These are phyloP conservation scores for Hemiscyllium ocellatum DNA, from an alignment of 2,113 vertebrate species.

Conservation along the genomic window DNA sequence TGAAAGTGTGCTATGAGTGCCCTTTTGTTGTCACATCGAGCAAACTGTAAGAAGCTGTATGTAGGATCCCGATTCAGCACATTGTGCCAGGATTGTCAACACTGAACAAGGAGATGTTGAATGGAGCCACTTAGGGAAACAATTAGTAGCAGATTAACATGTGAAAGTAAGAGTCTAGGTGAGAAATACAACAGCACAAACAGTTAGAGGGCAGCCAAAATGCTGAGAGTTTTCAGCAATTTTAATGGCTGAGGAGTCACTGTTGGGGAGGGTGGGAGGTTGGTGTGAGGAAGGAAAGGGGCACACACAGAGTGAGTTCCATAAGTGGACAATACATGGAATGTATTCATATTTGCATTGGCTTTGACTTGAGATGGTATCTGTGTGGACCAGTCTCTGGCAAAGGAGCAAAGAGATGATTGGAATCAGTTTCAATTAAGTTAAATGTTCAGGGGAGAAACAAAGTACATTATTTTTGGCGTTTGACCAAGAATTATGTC, in stretches of 20 bases:
- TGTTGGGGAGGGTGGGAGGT: background rate
- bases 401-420: conserved; percentile 8
- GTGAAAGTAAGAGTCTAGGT: background rate
- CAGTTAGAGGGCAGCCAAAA: background rate
- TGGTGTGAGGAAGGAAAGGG: background rate
- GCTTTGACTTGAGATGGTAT: background rate
- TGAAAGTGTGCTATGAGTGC: background rate
- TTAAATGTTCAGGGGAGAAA: background rate
- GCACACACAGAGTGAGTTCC: background rate
- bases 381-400: background rate
- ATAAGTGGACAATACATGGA: background rate
- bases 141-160: conserved; percentile 14
- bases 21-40: background rate
- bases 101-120: background rate
- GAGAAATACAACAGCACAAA: background rate
- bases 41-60: background rate
- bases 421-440: conserved; percentile 25
- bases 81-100: background rate
- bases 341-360: conserved; percentile 8
- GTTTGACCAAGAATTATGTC: conserved; percentile 24
- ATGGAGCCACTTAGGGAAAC: background rate
- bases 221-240: background rate
- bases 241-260: background rate
- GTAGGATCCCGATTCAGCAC: background rate
- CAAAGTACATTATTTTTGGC: background rate